Evolutionary conservation across 2,113 vertebrate species (phyloP).

Genomic region (Megatriorchis doriae): DNA sequence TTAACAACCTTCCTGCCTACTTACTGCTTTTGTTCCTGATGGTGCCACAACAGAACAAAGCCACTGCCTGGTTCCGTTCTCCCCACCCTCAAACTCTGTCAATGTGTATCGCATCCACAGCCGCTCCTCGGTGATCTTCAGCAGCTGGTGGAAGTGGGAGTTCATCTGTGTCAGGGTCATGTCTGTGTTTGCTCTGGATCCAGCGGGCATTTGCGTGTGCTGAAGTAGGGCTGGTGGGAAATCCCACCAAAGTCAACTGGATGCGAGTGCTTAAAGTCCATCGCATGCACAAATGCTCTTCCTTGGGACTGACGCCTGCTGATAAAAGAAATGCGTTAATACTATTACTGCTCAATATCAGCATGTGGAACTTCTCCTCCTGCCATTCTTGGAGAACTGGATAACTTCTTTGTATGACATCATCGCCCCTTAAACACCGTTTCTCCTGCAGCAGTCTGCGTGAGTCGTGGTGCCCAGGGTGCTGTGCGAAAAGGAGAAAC

Average conservation of each 20-base stretch:
- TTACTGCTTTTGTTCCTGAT: not conserved
- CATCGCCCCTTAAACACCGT: accelerated
- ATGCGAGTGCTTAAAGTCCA: not conserved
- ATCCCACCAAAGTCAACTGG: not conserved
- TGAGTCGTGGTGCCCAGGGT: not conserved
- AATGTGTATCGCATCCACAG: not conserved
- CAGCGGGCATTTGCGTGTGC: not conserved
- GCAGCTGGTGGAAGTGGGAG: not conserved
- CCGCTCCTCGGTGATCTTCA: not conserved
- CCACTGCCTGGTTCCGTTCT: accelerated
- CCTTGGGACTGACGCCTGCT: not conserved
- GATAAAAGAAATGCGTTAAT: not conserved
- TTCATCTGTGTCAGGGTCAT: not conserved
- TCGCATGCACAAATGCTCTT: not conserved
- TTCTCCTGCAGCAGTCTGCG: not conserved
- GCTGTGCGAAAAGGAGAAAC: not conserved
- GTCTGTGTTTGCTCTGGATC: not conserved
- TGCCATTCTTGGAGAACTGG: not conserved
- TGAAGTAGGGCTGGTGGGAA: not conserved
- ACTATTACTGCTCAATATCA: not conserved
- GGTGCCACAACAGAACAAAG: not conserved
- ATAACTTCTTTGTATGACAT: not conserved
- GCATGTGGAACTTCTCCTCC: not conserved
- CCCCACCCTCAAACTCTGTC: not conserved
- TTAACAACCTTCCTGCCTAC: not conserved